Base-by-base conservation (phyloP, 2,797 vertebrate genomes). In the Rhabdomys pumilio region DNA sequence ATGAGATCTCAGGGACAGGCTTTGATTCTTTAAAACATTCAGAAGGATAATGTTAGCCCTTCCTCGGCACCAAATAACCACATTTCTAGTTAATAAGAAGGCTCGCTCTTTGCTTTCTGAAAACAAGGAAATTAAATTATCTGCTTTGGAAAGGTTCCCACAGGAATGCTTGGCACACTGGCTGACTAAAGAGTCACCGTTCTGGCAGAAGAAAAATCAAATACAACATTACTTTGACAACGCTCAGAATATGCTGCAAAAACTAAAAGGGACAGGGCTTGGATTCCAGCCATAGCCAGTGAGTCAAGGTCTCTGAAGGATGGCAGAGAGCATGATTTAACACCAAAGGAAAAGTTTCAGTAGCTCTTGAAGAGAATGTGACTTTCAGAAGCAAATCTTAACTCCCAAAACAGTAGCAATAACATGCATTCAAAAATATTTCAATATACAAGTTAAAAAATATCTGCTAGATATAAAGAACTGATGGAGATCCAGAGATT, bases 41-140 rank as follows among this genome's bases (percentile, higher is more conserved):
- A 96, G 41, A 41, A 59, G 31, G 76, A 96, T 94, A 89, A 96
- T 90, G 8, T 88, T 87, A 95, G 61, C n/a, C 67, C 69, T 59
- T 76, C 87, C 26, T 10, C 11, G 44, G 55, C 26, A 96, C 57
- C 61, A 92, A 88, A 96, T 93, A 97, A 96, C 87, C 91, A 92
- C 77, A 91, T 96, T 97, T 94, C 61, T 34, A 97, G 81, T 95
- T 98, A 97, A 96, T 95, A 98, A 94, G n/a, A 90, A 95, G 55
- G 63, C 73, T 89, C 90, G 24, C 13, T 95, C 96, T 97, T 88
- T 88, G 80, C 89, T 96, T 97, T 96, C 92, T 94, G 76, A 94
- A 97, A 97, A 94, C 97, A 88, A 57, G 95, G 61, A 96, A 97
- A 97, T 97, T 96, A 95, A 96, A 98, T 96, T 85, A 96, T 96